Percentiles rank a stretch among this genome's conserved stretches.
Evolutionary conservation across 2,797 vertebrate genomes (phyloP).

Genomic region (Halcyon smyrnensis): DNA sequence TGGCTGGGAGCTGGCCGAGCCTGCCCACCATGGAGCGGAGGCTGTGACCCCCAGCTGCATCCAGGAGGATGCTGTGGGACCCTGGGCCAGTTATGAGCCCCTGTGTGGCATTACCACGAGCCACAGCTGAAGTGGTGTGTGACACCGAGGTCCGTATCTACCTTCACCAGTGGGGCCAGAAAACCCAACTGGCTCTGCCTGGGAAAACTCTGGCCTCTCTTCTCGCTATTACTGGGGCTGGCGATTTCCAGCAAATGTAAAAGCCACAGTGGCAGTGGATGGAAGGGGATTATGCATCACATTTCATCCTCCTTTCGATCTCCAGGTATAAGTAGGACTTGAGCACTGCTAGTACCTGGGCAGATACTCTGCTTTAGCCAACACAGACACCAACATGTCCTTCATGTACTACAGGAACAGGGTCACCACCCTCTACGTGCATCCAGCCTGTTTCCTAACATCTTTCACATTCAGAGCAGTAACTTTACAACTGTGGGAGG

Average conservation of each 20-base stretch:
- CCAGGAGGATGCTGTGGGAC: background rate
- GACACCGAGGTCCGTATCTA: background rate
- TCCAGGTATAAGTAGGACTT: background rate
- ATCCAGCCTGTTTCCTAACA: background rate
- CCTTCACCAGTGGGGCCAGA: background rate
- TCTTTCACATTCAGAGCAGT: background rate
- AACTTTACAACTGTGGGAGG: background rate
- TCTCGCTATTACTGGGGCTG: rapidly evolving
- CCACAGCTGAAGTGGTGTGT: background rate
- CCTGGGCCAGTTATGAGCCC: rapidly evolving
- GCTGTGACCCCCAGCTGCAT: background rate
- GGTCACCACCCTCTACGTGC: rapidly evolving
- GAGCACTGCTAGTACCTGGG: background rate
- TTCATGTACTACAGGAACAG: background rate
- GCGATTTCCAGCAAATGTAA: background rate
- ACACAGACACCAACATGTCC: background rate
- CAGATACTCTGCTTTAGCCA: background rate
- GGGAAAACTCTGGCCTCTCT: rapidly evolving
- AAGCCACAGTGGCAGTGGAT: background rate
- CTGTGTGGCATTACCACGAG: rapidly evolving
- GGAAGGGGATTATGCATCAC: background rate
- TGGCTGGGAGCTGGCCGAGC: background rate
- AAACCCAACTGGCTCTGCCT: background rate
- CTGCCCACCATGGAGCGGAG: rapidly evolving
- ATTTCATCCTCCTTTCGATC: background rate